Base-by-base conservation (phyloP, 2,888 invertebrate species). In the Chloroclystis v-ata region DNA sequence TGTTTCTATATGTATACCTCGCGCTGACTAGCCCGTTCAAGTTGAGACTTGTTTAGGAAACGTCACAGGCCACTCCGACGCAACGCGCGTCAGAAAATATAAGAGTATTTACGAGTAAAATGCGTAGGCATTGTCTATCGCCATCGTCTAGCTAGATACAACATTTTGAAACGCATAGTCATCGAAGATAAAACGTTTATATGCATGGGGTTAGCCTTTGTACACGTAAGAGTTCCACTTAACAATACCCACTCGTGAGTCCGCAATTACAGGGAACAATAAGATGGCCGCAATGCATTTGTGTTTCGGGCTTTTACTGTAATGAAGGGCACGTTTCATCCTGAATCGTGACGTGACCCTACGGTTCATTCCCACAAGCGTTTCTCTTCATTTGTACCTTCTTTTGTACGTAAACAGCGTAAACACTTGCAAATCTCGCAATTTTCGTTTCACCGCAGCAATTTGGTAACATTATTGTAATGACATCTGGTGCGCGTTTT, bases 1-100 rank as follows among this genome's bases (percentile, higher is more conserved):
- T 70, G 73, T 75, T 53, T 14, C 49, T 42, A 47, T 43, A 24
- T 51, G 20, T 30, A 37, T 41, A 43, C 7, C 40, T 37, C 20
- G 35, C 16, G 35, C 5, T 37, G 45, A 45, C 45, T 63, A 67
- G 74, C 67, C 56, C 61, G 71, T 69, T 72, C 84, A 73, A 71
- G 84, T 82, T 69, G 58, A 61, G 69, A 82, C 84, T 68, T 80
- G 84, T 77, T 76, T 67, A 56, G 43, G 45, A 47, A 42, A 53
- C 54, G 42, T 49, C 52, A 51, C 37, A 30, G 35, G 20, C 20
- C 20, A 20, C 20, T n/a, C n/a, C 32, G 24, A 45, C 49, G 38
- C 38, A 47, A 39, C 37, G 40, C 47, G 40, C 42, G 33, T 43
- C 43, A 37, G 20, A 14, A 45, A 30, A 39, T 7, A 5, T n/a